Base-by-base conservation (phyloP, 2,888 invertebrate species). In the Chloroclystis v-ata region DNA sequence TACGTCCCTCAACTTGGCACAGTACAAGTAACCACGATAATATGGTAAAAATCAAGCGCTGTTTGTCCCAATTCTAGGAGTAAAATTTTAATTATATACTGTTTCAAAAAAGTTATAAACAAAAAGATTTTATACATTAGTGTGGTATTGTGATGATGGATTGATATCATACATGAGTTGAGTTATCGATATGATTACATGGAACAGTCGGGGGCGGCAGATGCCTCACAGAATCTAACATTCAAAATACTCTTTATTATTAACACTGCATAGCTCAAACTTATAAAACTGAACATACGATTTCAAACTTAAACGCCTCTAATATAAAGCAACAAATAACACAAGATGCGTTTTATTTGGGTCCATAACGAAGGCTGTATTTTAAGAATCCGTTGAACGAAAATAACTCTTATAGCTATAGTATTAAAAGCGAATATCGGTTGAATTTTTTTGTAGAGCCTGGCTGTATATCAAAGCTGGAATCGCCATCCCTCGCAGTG, bases 171-270 rank as follows among this genome's bases (percentile, higher is more conserved):
- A 35, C 26, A 4, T 10, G 40, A 58, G 56, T 59, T 71, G 65
- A 75, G 66, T 69, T 75, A 74, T 72, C 60, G 68, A 73, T 68
- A 70, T 60, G 63, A 68, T 74, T 71, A 66, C 63, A 59, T 56
- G 49, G 52, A 78, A 59, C 80, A 57, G 77, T 76, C 56, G 75
- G 75, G 78, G 78, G 76, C 72, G 69, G 73, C 76, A 78, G 77
- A 76, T 79, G 81, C 71, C 28, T 61, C 54, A 56, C 55, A 47
- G 56, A 65, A 62, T 43, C 57, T 43, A 63, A 64, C 58, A 58
- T 61, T 65, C 57, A 45, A 20, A 67, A 67, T 63, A 63, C 63
- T 56, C 60, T 60, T 63, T 67, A 68, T 67, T 67, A 67, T 65
- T 57, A 61, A 65, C 59, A 59, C 52, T 43, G 50, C 49, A 65